phyloP scores from a whole-genome alignment of 2,888 invertebrate species.

The Drosophila austrosaltans region DNA sequence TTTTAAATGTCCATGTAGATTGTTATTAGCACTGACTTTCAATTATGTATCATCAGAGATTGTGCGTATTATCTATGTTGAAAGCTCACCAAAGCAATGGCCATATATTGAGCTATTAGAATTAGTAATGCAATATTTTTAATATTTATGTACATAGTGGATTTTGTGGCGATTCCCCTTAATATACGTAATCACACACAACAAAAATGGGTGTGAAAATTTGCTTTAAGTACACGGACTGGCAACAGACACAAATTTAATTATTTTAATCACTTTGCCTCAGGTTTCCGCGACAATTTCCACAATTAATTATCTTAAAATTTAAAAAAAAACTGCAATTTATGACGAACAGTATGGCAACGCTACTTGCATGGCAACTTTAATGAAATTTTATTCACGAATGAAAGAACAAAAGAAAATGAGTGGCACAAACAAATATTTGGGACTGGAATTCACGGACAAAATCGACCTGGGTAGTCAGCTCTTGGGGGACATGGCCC shows the following conservation, averaged over 20 bases:
- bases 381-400: too few species aligned
- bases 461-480: conserved; percentile 87
- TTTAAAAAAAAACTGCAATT: too few species aligned
- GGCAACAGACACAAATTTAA: too few species aligned
- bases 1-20: conserved; percentile 13
- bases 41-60: neutral
- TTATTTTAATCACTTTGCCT: too few species aligned
- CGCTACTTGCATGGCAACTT: too few species aligned
- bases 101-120: neutral
- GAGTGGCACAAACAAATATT: too few species aligned
- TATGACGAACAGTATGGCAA: too few species aligned
- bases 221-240: too few species aligned
- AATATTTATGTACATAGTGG: conserved; percentile 5
- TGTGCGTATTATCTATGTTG: conserved; percentile 1
- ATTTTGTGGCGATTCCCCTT: neutral
- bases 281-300: too few species aligned
- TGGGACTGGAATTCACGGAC: conserved; percentile 70
- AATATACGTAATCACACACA: conserved; percentile 9
- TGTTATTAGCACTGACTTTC: conserved; percentile 2
- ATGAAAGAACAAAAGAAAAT: too few species aligned
- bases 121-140: conserved; percentile 12
- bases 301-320: too few species aligned
- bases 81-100: conserved; percentile 2
- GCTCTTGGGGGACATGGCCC: conserved; percentile 93
- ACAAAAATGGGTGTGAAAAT: too few species aligned